Percentiles rank a stretch among this genome's conserved stretches.
phyloP scores from a whole-genome alignment of 2,888 invertebrate genomes.

The Agrotis segetum region DNA sequence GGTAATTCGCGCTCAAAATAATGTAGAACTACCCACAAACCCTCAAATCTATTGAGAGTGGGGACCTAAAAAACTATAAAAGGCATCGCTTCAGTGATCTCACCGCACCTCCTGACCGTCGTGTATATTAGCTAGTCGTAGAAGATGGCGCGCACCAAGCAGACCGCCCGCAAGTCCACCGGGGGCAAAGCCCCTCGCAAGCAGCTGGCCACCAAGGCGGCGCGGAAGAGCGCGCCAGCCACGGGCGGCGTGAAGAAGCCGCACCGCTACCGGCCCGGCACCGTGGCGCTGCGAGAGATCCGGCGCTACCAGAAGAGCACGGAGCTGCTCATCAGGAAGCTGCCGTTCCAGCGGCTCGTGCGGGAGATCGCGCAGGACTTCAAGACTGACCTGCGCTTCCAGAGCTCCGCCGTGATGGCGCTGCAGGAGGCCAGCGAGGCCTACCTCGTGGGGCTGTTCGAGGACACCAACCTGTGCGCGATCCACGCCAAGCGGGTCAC shows the following conservation, averaged over 20 bases:
- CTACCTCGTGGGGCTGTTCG: constrained; percentile 93
- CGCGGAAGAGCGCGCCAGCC: constrained; percentile 93
- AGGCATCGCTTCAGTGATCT: neutral
- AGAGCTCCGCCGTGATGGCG: constrained; percentile 93
- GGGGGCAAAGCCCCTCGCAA: constrained; percentile 94
- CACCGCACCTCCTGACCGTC: no score
- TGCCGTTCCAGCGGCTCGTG: constrained; percentile 94
- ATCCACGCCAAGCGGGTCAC: constrained; percentile 92
- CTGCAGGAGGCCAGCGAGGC: constrained; percentile 92
- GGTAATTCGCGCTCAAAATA: constrained; percentile 11
- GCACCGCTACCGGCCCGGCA: constrained; percentile 93
- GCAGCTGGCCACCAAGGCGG: constrained; percentile 93
- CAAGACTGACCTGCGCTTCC: constrained; percentile 93
- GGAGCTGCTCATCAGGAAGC: constrained; percentile 93
- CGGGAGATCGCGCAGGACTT: constrained; percentile 94
- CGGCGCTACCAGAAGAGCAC: constrained; percentile 94
- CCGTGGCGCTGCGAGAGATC: constrained; percentile 93
- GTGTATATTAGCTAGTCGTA: no score
- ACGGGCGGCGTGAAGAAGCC: constrained; percentile 94
- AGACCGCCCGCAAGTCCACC: constrained; percentile 94
- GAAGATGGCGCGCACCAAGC: constrained; percentile 93
- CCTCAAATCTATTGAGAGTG: neutral
- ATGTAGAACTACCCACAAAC: constrained; percentile 16
- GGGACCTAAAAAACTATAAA: constrained; percentile 19
- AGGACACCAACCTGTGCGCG: constrained; percentile 95